Percentiles rank a stretch among this genome's conserved stretches.
phyloP scores from a whole-genome alignment of 2,113 vertebrate genomes.

The Smithornis capensis region DNA sequence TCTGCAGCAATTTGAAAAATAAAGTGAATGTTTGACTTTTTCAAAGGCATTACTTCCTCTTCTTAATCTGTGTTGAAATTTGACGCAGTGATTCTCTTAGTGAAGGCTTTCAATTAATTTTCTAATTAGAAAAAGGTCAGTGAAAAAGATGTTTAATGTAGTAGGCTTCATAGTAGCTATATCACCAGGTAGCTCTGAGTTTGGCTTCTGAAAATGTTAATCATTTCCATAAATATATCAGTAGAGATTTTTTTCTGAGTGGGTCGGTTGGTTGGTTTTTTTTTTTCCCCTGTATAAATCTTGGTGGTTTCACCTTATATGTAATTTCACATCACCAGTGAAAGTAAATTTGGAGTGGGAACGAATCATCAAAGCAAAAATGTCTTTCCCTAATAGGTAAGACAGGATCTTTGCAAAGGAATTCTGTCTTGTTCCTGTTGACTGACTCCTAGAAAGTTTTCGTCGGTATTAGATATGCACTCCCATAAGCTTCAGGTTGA shows the following conservation, averaged over 20 bases:
- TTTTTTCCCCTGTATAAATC: background rate
- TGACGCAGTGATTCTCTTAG: constrained; percentile 5
- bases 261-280: background rate
- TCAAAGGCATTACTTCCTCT: background rate
- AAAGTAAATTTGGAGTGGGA: background rate
- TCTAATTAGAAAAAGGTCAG: background rate
- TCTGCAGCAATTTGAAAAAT: constrained; percentile 45
- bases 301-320: background rate
- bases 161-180: background rate
- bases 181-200: background rate
- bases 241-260: background rate
- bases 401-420: background rate
- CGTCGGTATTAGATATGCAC: background rate
- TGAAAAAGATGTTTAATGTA: constrained; percentile 10
- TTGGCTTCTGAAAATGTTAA: background rate
- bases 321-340: background rate
- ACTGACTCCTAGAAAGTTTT: background rate
- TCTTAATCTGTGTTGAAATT: background rate
- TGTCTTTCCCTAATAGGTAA: background rate
- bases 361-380: background rate
- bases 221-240: background rate
- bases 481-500: background rate
- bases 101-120: background rate
- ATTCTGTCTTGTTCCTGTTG: background rate
- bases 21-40: constrained; percentile 10